Evolutionary conservation across 2,113 vertebrate species (phyloP).

Genomic region (Chrysemys picta): DNA sequence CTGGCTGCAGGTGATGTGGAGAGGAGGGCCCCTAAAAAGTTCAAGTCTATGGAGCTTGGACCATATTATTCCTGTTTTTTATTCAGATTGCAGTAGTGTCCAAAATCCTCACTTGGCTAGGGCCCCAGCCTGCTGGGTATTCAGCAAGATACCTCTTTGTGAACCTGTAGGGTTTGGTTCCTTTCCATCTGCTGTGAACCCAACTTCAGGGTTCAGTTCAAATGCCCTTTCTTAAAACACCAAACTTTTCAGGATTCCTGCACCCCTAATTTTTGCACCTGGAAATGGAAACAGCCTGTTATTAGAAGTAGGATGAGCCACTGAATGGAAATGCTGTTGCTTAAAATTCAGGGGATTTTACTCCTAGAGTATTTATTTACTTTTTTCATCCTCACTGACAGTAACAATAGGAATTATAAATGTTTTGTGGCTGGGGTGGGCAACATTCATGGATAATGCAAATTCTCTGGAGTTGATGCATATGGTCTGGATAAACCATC

Average conservation of each 20-base stretch:
- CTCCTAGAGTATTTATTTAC: constrained; percentile 7
- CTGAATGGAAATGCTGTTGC: constrained; percentile 15
- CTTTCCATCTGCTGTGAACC: background rate
- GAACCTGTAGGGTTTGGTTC: background rate
- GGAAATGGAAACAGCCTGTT: background rate
- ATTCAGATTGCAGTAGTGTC: background rate
- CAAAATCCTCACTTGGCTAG: background rate
- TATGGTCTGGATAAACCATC: background rate
- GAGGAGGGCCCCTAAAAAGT: background rate
- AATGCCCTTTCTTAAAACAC: background rate
- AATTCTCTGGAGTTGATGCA: background rate
- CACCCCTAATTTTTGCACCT: background rate
- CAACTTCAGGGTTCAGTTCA: background rate
- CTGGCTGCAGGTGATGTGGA: background rate
- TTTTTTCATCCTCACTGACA: background rate
- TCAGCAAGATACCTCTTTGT: background rate
- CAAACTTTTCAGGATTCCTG: background rate
- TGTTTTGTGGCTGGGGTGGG: background rate
- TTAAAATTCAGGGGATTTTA: constrained; percentile 21
- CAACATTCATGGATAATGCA: background rate
- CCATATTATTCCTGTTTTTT: background rate
- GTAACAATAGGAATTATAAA: constrained; percentile 17
- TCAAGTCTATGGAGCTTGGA: background rate
- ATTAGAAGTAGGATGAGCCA: background rate
- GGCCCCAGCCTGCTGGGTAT: background rate